These are phyloP conservation scores for Lepisosteus oculatus DNA, from an alignment of 2,113 vertebrate species.

Conservation along the genomic window DNA sequence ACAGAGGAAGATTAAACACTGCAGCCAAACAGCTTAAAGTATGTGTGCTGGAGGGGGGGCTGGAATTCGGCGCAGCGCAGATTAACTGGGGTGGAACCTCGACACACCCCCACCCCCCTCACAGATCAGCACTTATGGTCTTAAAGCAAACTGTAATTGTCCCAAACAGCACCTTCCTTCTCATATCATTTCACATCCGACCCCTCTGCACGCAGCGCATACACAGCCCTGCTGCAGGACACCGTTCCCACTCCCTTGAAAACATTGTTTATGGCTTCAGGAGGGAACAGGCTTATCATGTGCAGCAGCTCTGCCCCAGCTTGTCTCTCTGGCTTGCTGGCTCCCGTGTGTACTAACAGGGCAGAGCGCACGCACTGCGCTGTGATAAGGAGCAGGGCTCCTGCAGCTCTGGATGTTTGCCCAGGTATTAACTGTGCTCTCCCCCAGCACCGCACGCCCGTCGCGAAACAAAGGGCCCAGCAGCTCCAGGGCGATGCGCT, in stretches of 20 bases:
- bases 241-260: neutral
- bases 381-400: slow-evolving; percentile 38
- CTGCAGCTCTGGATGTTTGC: slow-evolving; percentile 22
- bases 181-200: neutral
- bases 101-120: slow-evolving; percentile 33
- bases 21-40: slow-evolving; percentile 40
- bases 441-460: slow-evolving; percentile 25
- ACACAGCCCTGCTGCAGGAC: neutral
- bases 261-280: neutral
- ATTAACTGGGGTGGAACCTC: slow-evolving; percentile 38
- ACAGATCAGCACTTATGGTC: slow-evolving; percentile 5
- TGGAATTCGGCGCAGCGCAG: slow-evolving; percentile 44
- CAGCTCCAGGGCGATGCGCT: slow-evolving; percentile 19
- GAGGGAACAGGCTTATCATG: slow-evolving; percentile 37
- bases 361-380: slow-evolving; percentile 33
- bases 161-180: neutral
- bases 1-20: slow-evolving; percentile 45
- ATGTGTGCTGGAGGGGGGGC: slow-evolving; percentile 31
- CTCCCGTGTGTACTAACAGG: slow-evolving; percentile 25
- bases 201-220: neutral
- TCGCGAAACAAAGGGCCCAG: slow-evolving; percentile 25
- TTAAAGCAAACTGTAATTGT: neutral
- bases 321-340: slow-evolving; percentile 29
- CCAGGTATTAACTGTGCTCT: slow-evolving; percentile 13
- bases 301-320: slow-evolving; percentile 39